phyloP scores from a whole-genome alignment of 2,888 invertebrate species.

The Chymomyza caudatula region DNA sequence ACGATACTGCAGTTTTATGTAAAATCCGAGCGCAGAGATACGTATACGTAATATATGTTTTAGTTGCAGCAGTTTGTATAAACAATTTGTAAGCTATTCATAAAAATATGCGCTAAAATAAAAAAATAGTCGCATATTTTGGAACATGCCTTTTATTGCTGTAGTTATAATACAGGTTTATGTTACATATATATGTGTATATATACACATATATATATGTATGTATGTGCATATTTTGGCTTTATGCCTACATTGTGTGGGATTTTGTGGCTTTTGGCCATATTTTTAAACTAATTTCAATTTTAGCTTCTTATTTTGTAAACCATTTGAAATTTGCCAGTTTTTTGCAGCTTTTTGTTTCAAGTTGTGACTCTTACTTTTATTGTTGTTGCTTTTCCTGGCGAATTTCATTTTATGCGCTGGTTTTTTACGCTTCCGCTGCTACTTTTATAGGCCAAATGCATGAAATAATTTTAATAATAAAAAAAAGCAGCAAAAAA shows the following conservation, averaged over 20 bases:
- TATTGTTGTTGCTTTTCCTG: constrained; percentile 1
- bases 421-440: not conserved
- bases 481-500: not conserved
- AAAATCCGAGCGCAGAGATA: no score
- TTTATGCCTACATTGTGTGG: not conserved
- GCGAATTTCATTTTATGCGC: not conserved
- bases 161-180: not conserved
- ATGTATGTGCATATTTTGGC: not conserved
- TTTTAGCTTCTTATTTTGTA: constrained; percentile 44
- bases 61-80: no score
- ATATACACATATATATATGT: not conserved
- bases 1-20: no score
- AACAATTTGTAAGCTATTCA: not conserved
- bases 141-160: no score
- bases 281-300: constrained; percentile 61
- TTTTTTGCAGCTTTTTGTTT: not conserved
- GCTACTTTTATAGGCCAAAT: constrained; percentile 58
- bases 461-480: constrained; percentile 55
- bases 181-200: no score
- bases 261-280: constrained; percentile 57
- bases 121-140: not conserved
- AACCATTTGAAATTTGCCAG: constrained; percentile 13
- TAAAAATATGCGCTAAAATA: not conserved
- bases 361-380: not conserved
- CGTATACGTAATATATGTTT: not conserved